A percentile compares a stretch with the other conserved stretches of the same genome.
phyloP scores from a whole-genome alignment of 1,140 invertebrate species.

The Calephelis nemesis region DNA sequence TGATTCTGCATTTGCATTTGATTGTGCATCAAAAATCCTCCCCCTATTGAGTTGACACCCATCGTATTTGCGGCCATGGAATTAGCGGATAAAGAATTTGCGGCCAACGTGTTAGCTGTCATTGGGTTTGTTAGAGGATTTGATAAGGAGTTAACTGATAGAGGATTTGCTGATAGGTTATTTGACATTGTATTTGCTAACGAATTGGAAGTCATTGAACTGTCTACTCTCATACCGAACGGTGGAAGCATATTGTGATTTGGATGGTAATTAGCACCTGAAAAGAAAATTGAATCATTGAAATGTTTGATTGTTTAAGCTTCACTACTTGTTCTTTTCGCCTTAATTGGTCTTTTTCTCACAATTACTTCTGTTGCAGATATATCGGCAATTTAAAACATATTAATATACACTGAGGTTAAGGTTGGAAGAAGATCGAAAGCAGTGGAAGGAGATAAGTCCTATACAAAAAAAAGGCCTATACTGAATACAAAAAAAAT shows the following conservation, averaged over 20 bases:
- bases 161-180: slow-evolving; percentile 31
- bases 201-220: slow-evolving; percentile 51
- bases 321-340: too few species aligned
- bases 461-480: too few species aligned
- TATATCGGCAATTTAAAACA: too few species aligned
- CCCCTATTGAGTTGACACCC: slow-evolving; percentile 32
- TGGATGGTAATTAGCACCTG: slow-evolving; percentile 74
- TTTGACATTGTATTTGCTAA: slow-evolving; percentile 42
- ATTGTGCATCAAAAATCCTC: slow-evolving; percentile 52
- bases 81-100: slow-evolving; percentile 16
- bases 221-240: slow-evolving; percentile 75
- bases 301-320: too few species aligned
- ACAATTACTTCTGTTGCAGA: too few species aligned
- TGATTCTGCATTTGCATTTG: slow-evolving; percentile 50
- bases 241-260: slow-evolving; percentile 72
- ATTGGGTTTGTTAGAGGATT: slow-evolving; percentile 71
- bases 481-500: too few species aligned
- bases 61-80: slow-evolving; percentile 32
- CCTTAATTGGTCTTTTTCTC: too few species aligned
- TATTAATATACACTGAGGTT: too few species aligned
- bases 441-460: too few species aligned
- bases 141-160: slow-evolving; percentile 26
- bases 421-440: too few species aligned
- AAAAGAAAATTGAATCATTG: slow-evolving; percentile 24
- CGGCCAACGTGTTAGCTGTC: slow-evolving; percentile 60